Evolutionary conservation across 23 tunicate genomes (phyloP).

Genomic region (Phallusia fumigata): DNA sequence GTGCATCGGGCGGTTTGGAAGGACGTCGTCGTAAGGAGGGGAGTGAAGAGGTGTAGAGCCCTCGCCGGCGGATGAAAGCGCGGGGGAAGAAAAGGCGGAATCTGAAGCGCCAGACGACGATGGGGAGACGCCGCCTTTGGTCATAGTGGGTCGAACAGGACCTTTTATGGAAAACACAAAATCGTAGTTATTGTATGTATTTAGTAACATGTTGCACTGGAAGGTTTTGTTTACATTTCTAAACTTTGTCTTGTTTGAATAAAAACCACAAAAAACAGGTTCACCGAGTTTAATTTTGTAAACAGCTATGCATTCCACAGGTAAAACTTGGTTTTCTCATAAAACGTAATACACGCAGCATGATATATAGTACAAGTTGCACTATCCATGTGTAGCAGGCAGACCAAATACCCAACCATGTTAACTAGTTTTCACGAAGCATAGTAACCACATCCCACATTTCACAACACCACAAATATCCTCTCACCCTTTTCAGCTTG

Average conservation of each 20-base stretch:
- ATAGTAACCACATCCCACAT: background rate
- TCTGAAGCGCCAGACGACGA: slow-evolving; percentile 60
- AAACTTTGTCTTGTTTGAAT: too few relatives aligned
- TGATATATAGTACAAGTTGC: too few relatives aligned
- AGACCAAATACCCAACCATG: background rate
- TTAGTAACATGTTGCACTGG: too few relatives aligned
- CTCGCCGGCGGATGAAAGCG: slow-evolving; percentile 14
- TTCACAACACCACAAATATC: background rate
- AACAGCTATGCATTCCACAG: too few relatives aligned
- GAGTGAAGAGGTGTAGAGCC: slow-evolving; percentile 1
- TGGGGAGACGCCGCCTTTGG: slow-evolving; percentile 31
- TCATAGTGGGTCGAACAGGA: background rate
- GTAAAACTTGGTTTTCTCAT: too few relatives aligned
- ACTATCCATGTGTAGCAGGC: background rate
- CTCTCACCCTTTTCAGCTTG: background rate
- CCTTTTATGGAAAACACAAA: background rate
- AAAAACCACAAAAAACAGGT: too few relatives aligned
- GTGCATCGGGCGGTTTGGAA: slow-evolving; percentile 28
- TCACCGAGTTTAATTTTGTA: too few relatives aligned
- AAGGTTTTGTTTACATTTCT: too few relatives aligned
- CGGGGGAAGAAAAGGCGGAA: slow-evolving; percentile 48
- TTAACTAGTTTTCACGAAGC: background rate
- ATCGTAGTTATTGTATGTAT: background rate
- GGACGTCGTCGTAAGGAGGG: slow-evolving; percentile 57
- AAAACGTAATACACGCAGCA: too few relatives aligned